A percentile compares a stretch with the other conserved stretches of the same genome.
Conservation (phyloP, 2,113 vertebrate genomes). For the Channa argus region DNA sequence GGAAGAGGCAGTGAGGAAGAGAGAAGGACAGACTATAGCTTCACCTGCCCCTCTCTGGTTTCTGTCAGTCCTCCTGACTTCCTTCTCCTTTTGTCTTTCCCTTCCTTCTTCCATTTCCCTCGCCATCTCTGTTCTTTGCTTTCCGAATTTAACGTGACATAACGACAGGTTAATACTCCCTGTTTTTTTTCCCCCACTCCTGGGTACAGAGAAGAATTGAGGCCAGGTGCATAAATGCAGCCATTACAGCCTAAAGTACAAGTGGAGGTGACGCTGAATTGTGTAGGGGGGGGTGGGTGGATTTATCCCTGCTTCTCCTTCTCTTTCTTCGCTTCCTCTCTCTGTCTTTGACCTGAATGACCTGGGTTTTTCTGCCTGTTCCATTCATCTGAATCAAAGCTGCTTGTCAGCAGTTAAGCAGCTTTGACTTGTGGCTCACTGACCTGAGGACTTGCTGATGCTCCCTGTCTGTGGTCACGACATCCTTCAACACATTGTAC, state of each 20-base stretch:
- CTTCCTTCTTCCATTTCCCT: slow-evolving; percentile 12
- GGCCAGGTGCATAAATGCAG: slow-evolving; percentile 58
- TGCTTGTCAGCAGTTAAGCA: neutral
- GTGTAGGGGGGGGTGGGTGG: slow-evolving; percentile 2
- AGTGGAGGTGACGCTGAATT: neutral
- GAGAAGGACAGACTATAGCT: slow-evolving; percentile 35
- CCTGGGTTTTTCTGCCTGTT: neutral
- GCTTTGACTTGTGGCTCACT: slow-evolving; percentile 29
- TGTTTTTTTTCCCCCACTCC: neutral
- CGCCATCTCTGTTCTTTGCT: neutral
- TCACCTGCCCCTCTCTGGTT: slow-evolving; percentile 50
- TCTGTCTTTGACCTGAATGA: slow-evolving; percentile 15
- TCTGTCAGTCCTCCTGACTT: slow-evolving; percentile 44
- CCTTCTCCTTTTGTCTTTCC: slow-evolving; percentile 21
- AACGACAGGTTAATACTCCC: slow-evolving; percentile 79
- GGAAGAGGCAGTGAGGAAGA: slow-evolving; percentile 34
- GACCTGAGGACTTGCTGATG: slow-evolving; percentile 21
- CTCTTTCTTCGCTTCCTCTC: slow-evolving; percentile 2
- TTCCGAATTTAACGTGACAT: slow-evolving; percentile 68
- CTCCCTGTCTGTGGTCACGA: no score
- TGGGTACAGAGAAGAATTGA: slow-evolving; percentile 13
- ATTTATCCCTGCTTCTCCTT: neutral
- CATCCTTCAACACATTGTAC: no score
- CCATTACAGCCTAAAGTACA: slow-evolving; percentile 55
- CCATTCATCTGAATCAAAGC: slow-evolving; percentile 5